Evolutionary conservation across 2,797 vertebrate genomes (phyloP).

Genomic region (Valencia hispanica): DNA sequence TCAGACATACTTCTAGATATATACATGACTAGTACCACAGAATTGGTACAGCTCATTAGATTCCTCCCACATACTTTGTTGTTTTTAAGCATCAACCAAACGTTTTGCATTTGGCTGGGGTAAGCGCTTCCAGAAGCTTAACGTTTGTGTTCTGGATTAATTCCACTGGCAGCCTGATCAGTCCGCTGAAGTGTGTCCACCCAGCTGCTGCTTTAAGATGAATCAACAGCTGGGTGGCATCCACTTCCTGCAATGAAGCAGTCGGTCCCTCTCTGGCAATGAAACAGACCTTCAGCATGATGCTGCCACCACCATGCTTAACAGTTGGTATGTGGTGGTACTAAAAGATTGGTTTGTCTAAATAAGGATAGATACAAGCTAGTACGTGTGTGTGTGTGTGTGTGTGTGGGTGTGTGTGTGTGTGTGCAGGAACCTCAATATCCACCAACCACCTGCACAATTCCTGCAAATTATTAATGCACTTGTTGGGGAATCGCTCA

Average conservation of each 20-base stretch:
- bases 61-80: not conserved
- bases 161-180: not conserved
- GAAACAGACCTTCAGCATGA: not conserved
- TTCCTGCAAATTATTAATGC: constrained; percentile 65
- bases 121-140: not conserved
- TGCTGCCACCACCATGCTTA: not conserved
- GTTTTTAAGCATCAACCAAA: not conserved
- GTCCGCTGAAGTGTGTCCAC: not conserved
- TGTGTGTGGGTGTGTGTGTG: not conserved
- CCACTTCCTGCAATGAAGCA: no score
- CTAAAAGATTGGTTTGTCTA: not conserved
- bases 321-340: not conserved
- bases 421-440: not conserved
- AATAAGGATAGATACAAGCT: not conserved
- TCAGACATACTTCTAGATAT: not conserved
- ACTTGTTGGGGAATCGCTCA: constrained; percentile 36
- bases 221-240: no score
- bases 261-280: not conserved
- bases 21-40: no score
- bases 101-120: not conserved
- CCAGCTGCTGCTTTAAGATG: no score
- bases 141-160: not conserved
- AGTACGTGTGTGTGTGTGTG: constrained; percentile 6
- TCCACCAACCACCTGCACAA: constrained; percentile 52
- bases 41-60: not conserved